A percentile compares a stretch with the other conserved stretches of the same genome.
phyloP scores from a whole-genome alignment of 2,113 vertebrate species.

The Nyctereutes procyonoides region DNA sequence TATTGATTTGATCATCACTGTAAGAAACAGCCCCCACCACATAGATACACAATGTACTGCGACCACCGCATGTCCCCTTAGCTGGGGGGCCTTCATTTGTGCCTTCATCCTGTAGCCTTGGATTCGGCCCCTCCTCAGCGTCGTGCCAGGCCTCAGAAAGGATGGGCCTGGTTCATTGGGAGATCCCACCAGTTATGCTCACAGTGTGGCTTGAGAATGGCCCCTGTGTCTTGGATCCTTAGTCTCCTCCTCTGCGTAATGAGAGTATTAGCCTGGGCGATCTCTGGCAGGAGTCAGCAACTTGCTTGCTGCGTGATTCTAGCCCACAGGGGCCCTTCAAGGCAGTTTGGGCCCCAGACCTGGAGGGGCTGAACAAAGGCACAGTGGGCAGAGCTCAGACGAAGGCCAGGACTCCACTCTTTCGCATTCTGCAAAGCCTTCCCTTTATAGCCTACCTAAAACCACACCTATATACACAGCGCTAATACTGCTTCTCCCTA shows the following conservation, averaged over 20 bases:
- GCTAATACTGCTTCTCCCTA: not conserved
- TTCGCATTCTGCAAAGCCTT: not conserved
- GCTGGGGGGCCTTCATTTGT: not conserved
- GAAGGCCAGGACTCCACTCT: not conserved
- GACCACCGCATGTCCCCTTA: not conserved
- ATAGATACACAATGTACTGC: rapidly evolving
- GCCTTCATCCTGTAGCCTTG: not conserved
- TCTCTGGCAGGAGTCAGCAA: not conserved
- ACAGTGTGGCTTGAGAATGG: not conserved
- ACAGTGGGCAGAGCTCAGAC: not conserved
- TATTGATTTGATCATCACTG: not conserved
- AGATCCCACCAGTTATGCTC: not conserved
- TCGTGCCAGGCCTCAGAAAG: not conserved
- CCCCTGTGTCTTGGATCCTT: not conserved
- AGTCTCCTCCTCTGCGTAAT: not conserved
- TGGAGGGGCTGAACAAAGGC: not conserved
- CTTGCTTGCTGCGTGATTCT: not conserved
- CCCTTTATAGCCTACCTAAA: not conserved
- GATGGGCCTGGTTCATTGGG: not conserved
- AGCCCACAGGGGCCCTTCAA: not conserved
- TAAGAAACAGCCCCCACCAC: not conserved
- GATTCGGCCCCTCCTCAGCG: not conserved
- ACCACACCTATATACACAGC: rapidly evolving
- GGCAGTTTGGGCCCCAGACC: not conserved
- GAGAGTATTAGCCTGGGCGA: not conserved